Conservation (phyloP, 2,888 invertebrate species). For the Anthophora plumipes region DNA sequence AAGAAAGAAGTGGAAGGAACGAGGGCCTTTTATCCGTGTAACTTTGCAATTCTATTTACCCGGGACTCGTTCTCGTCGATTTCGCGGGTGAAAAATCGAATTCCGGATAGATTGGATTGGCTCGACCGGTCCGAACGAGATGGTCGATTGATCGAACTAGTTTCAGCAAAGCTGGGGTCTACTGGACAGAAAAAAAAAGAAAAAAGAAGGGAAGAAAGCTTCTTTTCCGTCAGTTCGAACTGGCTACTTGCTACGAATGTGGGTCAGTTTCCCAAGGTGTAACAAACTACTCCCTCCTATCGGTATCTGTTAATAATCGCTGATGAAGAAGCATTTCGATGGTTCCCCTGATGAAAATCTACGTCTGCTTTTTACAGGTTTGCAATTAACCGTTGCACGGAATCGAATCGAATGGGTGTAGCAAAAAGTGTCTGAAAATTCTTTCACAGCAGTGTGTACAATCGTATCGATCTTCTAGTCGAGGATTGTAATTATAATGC, state of each 20-base stretch:
- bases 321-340: no score
- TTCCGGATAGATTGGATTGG: constrained; percentile 47
- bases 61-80: constrained; percentile 1
- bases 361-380: no score
- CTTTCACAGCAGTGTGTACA: no score
- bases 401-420: no score
- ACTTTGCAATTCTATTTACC: constrained; percentile 31
- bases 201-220: neutral
- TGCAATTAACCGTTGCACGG: no score
- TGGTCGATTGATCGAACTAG: neutral
- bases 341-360: no score
- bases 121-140: constrained; percentile 24
- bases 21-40: neutral
- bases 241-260: neutral
- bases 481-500: no score
- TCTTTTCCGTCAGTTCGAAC: neutral
- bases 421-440: no score
- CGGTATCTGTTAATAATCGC: no score
- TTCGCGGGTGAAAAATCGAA: constrained; percentile 33
- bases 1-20: constrained; percentile 3
- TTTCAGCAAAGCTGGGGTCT: neutral
- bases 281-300: neutral
- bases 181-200: no score
- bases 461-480: no score
- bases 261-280: neutral